A percentile compares a stretch with the other conserved stretches of the same genome.
These are phyloP conservation scores for Antechinus flavipes DNA, from an alignment of 2,113 vertebrate genomes.

Conservation along the genomic window DNA sequence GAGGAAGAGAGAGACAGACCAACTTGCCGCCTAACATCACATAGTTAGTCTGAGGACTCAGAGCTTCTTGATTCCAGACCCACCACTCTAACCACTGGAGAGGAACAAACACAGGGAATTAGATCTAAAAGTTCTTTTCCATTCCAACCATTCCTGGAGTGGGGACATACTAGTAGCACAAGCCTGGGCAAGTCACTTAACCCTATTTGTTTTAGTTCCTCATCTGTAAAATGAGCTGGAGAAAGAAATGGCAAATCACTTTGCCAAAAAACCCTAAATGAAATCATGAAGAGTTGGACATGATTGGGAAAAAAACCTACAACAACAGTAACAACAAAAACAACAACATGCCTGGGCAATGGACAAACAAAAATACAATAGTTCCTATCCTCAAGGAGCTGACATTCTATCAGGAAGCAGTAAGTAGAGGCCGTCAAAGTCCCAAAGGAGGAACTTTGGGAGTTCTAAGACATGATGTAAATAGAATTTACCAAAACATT, in stretches of 20 bases:
- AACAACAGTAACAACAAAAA: not conserved
- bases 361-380: not conserved
- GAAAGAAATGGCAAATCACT: not conserved
- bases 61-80: not conserved
- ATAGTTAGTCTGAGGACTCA: not conserved
- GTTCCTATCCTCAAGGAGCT: not conserved
- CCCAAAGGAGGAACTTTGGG: not conserved
- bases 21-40: not conserved
- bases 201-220: not conserved
- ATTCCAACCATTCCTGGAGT: not conserved
- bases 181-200: not conserved
- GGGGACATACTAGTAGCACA: not conserved
- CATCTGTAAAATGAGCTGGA: not conserved
- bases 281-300: not conserved
- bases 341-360: not conserved
- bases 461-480: not conserved
- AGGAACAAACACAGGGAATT: not conserved
- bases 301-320: too few species aligned
- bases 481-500: constrained; percentile 21
- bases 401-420: not conserved
- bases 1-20: not conserved
- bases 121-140: not conserved
- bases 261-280: not conserved
- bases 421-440: not conserved
- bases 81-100: not conserved